These are phyloP conservation scores for Nannobrachium achirus DNA, from an alignment of 2,113 vertebrate genomes.

Conservation along the genomic window DNA sequence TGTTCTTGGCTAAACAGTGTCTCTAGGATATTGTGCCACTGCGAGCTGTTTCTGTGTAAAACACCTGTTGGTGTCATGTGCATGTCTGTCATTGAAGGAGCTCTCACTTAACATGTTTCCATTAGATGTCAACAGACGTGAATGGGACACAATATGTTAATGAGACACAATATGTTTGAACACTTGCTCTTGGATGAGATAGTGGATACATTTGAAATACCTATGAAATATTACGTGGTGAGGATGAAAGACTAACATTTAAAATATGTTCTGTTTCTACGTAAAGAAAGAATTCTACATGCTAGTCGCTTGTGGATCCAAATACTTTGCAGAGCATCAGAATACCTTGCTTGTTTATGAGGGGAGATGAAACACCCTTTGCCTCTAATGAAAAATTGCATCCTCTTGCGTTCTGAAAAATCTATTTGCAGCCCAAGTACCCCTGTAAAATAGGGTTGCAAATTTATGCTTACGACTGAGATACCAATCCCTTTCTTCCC, in stretches of 20 bases:
- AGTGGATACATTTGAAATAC: constrained; percentile 44
- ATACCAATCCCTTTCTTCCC: background rate
- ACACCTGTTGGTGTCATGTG: background rate
- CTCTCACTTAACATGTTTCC: background rate
- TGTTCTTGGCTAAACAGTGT: too few relatives aligned
- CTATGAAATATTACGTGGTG: constrained; percentile 16
- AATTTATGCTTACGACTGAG: background rate
- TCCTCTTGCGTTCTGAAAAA: background rate
- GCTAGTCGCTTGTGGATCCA: background rate
- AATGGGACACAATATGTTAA: constrained; percentile 1
- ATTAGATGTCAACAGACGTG: constrained; percentile 12
- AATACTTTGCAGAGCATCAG: background rate
- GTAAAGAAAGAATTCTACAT: too few relatives aligned
- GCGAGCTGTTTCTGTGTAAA: too few relatives aligned
- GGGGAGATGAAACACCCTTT: constrained; percentile 2
- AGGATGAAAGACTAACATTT: constrained; percentile 11
- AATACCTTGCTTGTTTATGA: background rate
- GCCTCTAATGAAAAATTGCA: background rate
- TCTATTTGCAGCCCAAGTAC: too few relatives aligned
- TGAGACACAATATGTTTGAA: too few relatives aligned
- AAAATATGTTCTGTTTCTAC: constrained; percentile 6
- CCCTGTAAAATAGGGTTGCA: background rate
- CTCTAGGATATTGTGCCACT: too few relatives aligned
- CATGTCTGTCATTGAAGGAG: constrained; percentile 9
- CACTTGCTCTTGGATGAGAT: background rate